These are phyloP conservation scores for Halcyon badia DNA, from an alignment of 2,797 vertebrate species.

Conservation along the genomic window DNA sequence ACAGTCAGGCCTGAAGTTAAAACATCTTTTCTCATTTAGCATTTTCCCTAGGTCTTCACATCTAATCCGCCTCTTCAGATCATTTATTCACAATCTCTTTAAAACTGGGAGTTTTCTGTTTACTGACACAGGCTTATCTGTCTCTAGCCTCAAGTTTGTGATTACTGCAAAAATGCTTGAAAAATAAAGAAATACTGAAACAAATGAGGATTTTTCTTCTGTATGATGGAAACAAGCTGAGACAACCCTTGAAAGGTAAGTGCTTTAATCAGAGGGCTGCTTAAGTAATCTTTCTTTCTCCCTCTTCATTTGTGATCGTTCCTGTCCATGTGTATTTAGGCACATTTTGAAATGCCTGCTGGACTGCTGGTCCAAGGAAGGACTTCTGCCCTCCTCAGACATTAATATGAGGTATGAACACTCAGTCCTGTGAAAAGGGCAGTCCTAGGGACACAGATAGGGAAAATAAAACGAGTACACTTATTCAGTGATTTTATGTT, in stretches of 20 bases:
- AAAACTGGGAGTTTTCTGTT: not conserved
- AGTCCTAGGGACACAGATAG: not conserved
- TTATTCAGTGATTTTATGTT: not conserved
- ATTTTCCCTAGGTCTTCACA: not conserved
- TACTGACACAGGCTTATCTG: not conserved
- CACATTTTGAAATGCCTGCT: not conserved
- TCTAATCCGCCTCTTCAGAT: slow-evolving; percentile 4
- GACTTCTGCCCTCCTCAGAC: not conserved
- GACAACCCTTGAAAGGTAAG: not conserved
- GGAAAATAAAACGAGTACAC: not conserved
- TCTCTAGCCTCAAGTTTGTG: not conserved
- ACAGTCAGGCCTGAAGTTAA: not conserved
- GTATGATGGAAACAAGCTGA: not conserved
- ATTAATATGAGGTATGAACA: not conserved
- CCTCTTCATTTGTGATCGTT: not conserved
- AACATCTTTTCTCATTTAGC: slow-evolving; percentile 9
- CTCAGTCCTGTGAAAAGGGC: not conserved
- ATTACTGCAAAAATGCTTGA: not conserved
- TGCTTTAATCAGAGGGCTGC: not conserved
- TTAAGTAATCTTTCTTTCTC: not conserved
- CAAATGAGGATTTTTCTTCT: not conserved
- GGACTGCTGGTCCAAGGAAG: not conserved
- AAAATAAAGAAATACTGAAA: not conserved
- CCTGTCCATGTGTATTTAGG: not conserved
- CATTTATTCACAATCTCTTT: slow-evolving; percentile 23